Evolutionary conservation across 37 sponge, comb jelly and placozoan species (phyloP).

Genomic region (Cliona cf. orientalis): DNA sequence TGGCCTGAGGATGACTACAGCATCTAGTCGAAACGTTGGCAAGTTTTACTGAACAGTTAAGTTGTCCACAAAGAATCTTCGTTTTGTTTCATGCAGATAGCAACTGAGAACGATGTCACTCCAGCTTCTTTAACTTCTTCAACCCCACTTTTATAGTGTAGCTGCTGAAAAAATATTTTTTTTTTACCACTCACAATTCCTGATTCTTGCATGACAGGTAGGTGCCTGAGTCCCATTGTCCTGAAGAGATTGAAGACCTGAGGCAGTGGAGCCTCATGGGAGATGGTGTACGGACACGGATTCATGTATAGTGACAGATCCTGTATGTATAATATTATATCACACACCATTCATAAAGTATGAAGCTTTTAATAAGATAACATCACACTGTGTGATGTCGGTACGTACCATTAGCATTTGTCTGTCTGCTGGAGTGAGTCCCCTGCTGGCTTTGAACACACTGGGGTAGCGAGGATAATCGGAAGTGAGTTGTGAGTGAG

Average conservation of each 20-base stretch:
- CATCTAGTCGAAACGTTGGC: too few relatives aligned
- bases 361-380: background rate
- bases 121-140: background rate
- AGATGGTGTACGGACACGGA: constrained; percentile 92
- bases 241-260: constrained; percentile 93
- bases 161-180: too few relatives aligned
- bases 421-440: constrained; percentile 33
- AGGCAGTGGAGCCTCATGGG: constrained; percentile 74
- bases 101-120: too few relatives aligned
- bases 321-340: constrained; percentile 27
- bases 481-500: constrained; percentile 37
- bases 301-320: constrained; percentile 89
- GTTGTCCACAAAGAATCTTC: too few relatives aligned
- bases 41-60: too few relatives aligned
- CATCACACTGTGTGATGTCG: too few relatives aligned
- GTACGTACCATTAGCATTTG: constrained; percentile 73
- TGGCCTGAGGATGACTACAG: too few relatives aligned
- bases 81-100: too few relatives aligned
- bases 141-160: background rate
- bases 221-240: constrained; percentile 96
- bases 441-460: constrained; percentile 39
- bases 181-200: constrained; percentile 89
- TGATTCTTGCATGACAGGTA: constrained; percentile 81
- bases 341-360: background rate
- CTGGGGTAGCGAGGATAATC: constrained; percentile 80